Evolutionary conservation across 2,113 vertebrate genomes (phyloP).

Genomic region (Okapia johnstoni): DNA sequence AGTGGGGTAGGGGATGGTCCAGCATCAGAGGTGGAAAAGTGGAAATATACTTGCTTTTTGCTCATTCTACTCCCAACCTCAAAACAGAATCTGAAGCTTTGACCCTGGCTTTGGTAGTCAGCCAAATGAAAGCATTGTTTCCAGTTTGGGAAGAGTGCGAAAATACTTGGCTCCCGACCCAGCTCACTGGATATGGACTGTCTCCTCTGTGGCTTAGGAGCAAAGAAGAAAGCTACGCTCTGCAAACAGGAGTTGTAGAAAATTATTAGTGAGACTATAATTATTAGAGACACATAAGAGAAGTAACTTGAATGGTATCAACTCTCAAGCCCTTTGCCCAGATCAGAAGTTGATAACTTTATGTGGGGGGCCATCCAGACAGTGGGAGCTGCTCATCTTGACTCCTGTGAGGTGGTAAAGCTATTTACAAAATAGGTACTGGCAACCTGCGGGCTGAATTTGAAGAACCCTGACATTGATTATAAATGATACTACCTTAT

Average conservation of each 20-base stretch:
- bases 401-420: not conserved
- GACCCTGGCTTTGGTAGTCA: not conserved
- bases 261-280: not conserved
- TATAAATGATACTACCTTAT: not conserved
- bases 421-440: not conserved
- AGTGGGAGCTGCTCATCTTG: not conserved
- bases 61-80: not conserved
- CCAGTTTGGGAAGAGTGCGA: not conserved
- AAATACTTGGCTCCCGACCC: not conserved
- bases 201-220: not conserved
- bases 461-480: not conserved
- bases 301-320: not conserved
- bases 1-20: not conserved
- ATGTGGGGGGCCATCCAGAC: not conserved
- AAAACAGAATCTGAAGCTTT: constrained; percentile 22
- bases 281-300: not conserved
- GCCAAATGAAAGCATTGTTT: constrained; percentile 16
- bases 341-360: not conserved
- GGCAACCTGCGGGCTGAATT: not conserved
- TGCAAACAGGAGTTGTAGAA: not conserved
- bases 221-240: not conserved
- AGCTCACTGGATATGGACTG: not conserved
- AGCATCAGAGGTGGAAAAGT: not conserved
- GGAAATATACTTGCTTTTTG: not conserved
- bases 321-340: not conserved